A percentile compares a stretch with the other conserved stretches of the same genome.
Evolutionary conservation across 1,140 invertebrate species (phyloP).

Genomic region (Microplitis mediator): DNA sequence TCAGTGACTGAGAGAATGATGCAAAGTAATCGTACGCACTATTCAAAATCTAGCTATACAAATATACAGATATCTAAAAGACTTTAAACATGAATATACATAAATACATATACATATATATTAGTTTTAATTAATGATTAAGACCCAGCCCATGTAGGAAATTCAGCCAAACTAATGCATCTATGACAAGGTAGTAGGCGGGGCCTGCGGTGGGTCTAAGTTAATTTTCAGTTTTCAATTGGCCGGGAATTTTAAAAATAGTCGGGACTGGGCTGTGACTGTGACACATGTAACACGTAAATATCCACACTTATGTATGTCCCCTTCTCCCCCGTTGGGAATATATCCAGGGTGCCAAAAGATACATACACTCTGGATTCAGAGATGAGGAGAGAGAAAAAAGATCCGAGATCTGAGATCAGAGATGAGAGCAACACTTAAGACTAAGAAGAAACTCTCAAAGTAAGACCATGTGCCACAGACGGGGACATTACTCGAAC

Average conservation of each 20-base stretch:
- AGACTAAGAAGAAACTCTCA: conserved; percentile 18
- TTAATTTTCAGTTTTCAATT: conserved; percentile 48
- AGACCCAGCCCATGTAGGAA: conserved; percentile 50
- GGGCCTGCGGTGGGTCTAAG: conserved; percentile 39
- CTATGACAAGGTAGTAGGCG: conserved; percentile 47
- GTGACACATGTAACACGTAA: conserved; percentile 39
- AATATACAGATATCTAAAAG: too few relatives aligned
- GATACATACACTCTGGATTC: conserved; percentile 34
- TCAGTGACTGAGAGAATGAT: neutral
- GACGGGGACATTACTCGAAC: conserved; percentile 34
- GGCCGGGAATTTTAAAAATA: conserved; percentile 54
- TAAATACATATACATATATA: neutral
- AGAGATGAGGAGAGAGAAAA: conserved; percentile 17
- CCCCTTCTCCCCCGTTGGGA: neutral
- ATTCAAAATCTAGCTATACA: neutral
- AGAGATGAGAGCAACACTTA: neutral
- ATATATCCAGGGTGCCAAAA: conserved; percentile 40
- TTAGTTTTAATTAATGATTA: conserved; percentile 40
- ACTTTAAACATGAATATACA: too few relatives aligned
- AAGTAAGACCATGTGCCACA: conserved; percentile 40
- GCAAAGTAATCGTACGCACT: neutral
- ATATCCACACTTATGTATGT: conserved; percentile 32
- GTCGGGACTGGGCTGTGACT: conserved; percentile 39
- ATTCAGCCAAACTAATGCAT: conserved; percentile 39
- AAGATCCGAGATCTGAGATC: conserved; percentile 3